Evolutionary conservation across 1,140 invertebrate genomes (phyloP).

Genomic region (Trigoniulus corallinus): DNA sequence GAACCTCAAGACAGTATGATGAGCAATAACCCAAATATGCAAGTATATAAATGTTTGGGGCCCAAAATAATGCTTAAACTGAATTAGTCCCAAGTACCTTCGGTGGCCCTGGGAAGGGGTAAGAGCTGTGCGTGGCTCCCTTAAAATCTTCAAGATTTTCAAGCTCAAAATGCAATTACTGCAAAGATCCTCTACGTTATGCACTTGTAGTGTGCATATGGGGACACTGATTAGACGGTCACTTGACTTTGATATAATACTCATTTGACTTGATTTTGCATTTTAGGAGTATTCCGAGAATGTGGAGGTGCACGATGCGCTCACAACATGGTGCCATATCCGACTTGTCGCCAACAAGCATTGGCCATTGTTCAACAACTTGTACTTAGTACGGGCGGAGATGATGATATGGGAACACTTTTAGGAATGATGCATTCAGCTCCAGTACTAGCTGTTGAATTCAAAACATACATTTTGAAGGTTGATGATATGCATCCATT

Average conservation of each 20-base stretch:
- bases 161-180: too few relatives aligned
- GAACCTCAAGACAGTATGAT: too few relatives aligned
- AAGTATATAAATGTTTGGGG: too few relatives aligned
- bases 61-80: too few relatives aligned
- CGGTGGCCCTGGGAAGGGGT: too few relatives aligned
- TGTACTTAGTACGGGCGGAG: conserved; percentile 73
- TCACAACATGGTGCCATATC: conserved; percentile 71
- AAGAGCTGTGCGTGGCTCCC: too few relatives aligned
- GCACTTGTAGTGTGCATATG: too few relatives aligned
- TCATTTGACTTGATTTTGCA: neutral
- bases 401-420: conserved; percentile 86
- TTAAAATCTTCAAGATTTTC: too few relatives aligned
- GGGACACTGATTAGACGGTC: neutral
- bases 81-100: too few relatives aligned
- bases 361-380: conserved; percentile 56
- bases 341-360: conserved; percentile 61
- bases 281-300: conserved; percentile 59
- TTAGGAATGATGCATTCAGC: conserved; percentile 80
- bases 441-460: conserved; percentile 50
- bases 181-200: too few relatives aligned
- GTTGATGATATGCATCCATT: conserved; percentile 24
- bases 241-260: neutral
- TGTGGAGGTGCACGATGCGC: conserved; percentile 79
- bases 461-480: conserved; percentile 83
- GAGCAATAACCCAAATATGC: too few relatives aligned